Conservation (phyloP, 2,797 vertebrate genomes). For the Neoniphon sammara region DNA sequence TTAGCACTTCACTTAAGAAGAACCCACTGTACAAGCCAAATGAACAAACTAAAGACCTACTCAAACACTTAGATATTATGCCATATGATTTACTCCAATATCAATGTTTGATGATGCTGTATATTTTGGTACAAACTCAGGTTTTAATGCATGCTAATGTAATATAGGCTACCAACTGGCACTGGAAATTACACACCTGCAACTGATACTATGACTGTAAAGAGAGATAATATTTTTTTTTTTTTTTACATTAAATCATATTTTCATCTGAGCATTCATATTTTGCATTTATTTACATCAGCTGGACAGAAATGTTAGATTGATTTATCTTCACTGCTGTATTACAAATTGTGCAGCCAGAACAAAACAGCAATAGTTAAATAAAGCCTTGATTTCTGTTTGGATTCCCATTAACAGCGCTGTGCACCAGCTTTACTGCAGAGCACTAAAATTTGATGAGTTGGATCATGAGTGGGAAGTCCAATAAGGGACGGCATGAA, state of each 20-base stretch:
- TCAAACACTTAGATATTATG: constrained; percentile 11
- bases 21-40: constrained; percentile 19
- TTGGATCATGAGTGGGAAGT: background rate
- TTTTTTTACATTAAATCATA: constrained; percentile 18
- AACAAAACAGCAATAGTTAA: background rate
- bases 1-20: constrained; percentile 49
- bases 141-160: constrained; percentile 74
- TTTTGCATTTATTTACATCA: constrained; percentile 2
- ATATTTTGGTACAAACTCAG: constrained; percentile 74
- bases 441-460: background rate
- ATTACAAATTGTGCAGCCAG: background rate
- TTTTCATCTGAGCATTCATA: constrained; percentile 10
- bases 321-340: constrained; percentile 3
- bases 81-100: constrained; percentile 35
- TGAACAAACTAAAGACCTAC: constrained; percentile 31
- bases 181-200: constrained; percentile 31
- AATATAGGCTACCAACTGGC: constrained; percentile 28
- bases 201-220: constrained; percentile 42
- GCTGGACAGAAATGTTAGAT: background rate
- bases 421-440: background rate
- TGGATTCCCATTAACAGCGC: background rate
- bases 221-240: constrained; percentile 4
- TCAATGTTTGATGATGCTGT: constrained; percentile 44
- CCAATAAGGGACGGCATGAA: background rate
- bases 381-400: constrained; percentile 3